A percentile compares a stretch with the other conserved stretches of the same genome.
Conservation (phyloP, 2,113 vertebrate genomes). For the Sebastes schlegelii region DNA sequence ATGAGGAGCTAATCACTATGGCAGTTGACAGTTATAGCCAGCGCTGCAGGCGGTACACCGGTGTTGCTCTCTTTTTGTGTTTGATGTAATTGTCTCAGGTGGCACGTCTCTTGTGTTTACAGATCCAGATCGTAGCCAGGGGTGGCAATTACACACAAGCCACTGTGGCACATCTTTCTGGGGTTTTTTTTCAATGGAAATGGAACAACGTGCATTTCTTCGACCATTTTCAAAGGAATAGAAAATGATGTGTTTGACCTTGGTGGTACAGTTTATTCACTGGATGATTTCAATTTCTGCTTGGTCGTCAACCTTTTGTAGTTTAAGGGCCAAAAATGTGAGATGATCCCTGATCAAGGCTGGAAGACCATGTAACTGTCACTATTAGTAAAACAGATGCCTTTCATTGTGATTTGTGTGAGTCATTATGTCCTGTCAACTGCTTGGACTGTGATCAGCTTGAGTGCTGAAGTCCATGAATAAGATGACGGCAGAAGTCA, state of each 20-base stretch:
- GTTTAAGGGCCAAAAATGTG: not conserved
- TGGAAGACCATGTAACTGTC: not conserved
- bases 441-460: not conserved
- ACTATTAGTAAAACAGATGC: not conserved
- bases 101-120: slow-evolving; percentile 68
- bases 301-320: not conserved
- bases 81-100: slow-evolving; percentile 74
- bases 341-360: not conserved
- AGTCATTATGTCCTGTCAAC: not conserved
- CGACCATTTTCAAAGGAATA: slow-evolving; percentile 7
- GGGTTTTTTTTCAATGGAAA: slow-evolving; percentile 27
- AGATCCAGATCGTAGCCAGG: slow-evolving; percentile 54
- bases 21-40: slow-evolving; percentile 55
- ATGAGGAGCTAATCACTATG: slow-evolving; percentile 53
- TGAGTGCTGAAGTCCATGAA: not conserved
- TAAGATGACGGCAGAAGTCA: not conserved
- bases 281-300: not conserved
- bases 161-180: slow-evolving; percentile 16
- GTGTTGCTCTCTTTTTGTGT: slow-evolving; percentile 36
- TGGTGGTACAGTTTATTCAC: not conserved
- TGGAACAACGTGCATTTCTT: slow-evolving; percentile 15
- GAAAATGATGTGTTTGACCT: slow-evolving; percentile 26
- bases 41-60: slow-evolving; percentile 48
- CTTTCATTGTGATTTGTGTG: not conserved
- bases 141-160: slow-evolving; percentile 59